Evolutionary conservation across 1,140 invertebrate species (phyloP).

Genomic region (Ctenoplectra terminalis): DNA sequence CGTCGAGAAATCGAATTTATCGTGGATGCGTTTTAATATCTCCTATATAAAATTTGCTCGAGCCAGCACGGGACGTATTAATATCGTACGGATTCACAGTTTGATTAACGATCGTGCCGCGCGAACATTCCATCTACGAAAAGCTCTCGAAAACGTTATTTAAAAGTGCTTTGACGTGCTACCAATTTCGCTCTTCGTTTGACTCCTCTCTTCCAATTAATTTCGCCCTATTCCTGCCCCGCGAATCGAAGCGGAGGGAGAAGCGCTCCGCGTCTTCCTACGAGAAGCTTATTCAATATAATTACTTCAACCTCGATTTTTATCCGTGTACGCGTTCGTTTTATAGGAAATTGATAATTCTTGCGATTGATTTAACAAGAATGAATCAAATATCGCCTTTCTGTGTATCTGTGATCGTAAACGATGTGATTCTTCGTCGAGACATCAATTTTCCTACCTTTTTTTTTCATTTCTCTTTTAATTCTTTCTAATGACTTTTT

Average conservation of each 20-base stretch:
- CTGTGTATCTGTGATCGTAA: too few relatives aligned
- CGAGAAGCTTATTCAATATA: not conserved
- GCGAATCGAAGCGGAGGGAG: not conserved
- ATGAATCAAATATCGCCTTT: not conserved
- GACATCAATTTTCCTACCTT: too few relatives aligned
- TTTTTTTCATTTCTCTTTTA: too few relatives aligned
- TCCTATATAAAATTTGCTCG: constrained; percentile 1
- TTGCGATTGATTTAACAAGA: not conserved
- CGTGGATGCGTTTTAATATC: constrained; percentile 19
- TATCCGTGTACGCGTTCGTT: not conserved
- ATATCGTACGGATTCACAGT: constrained; percentile 11
- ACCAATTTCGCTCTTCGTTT: constrained; percentile 3
- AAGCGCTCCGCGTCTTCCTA: not conserved
- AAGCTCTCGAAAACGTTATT: constrained; percentile 1
- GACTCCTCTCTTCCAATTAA: constrained; percentile 28
- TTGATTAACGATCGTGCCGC: constrained; percentile 23
- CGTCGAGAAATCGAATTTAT: not conserved
- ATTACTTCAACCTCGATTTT: not conserved
- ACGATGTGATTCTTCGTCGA: too few relatives aligned
- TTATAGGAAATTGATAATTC: not conserved
- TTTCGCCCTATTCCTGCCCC: not conserved
- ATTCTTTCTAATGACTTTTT: too few relatives aligned
- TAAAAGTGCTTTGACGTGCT: not conserved
- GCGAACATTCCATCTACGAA: not conserved
- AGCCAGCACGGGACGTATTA: not conserved